Base-by-base conservation (phyloP, 2,888 invertebrate species). In the Amphipyra tragopoginis region DNA sequence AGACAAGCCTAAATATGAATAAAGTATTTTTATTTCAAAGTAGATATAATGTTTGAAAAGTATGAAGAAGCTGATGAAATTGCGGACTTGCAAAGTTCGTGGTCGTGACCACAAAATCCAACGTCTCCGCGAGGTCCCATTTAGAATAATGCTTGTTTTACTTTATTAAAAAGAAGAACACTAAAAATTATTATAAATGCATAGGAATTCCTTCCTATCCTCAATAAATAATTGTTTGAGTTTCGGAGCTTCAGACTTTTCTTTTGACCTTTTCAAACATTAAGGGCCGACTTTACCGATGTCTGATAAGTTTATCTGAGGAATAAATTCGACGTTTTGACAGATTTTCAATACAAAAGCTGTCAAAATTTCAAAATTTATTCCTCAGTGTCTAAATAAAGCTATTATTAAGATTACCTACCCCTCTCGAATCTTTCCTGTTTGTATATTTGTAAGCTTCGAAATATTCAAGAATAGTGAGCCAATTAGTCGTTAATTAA, bases 401-500 rank as follows among this genome's bases (percentile, higher is more conserved):
- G n/a, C n/a, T n/a, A n/a, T n/a, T 10, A 36, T 36, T 36, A 10
- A 36, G 36, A 10, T 36, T 36, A 10, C 11, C 11, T 36, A 13
- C 14, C 14, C 7, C 14, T 13, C 8, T 40, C 1, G 13, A 21
- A 21, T 21, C 21, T 21, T 21, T 13, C 14, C 39, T 40, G 13
- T 14, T 14, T 7, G 7, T 13, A 14, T 40, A 40, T 40, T 40
- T 13, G 13, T 40, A 40, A 40, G 39, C 39, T 6, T 40, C 14
- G 13, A 10, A 34, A 13, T 14, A 3, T 51, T 10, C 14, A 51
- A 7, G 48, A 49, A 15, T 33, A 40, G 9, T 14, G 34, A 36
- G 3, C 6, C 51, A 40, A 42, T 65, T 10, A 36, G 14, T 5
- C 7, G 43, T 52, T 49, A 52, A 66, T 59, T 59, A 51, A 72